These are phyloP conservation scores for Colletes latitarsis DNA, from an alignment of 1,140 invertebrate species.

Conservation along the genomic window DNA sequence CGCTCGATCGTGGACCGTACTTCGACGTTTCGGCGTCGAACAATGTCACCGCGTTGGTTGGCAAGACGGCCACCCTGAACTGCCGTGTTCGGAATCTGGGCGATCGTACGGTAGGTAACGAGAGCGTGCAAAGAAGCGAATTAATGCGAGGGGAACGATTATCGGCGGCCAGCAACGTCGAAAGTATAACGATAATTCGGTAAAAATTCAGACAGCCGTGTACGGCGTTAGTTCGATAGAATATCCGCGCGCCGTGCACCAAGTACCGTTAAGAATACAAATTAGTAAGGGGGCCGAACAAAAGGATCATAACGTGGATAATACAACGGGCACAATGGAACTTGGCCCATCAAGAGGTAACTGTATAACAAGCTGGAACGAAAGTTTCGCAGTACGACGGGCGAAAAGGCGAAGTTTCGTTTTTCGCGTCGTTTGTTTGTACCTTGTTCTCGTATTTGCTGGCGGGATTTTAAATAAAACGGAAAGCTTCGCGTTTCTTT, in stretches of 20 bases:
- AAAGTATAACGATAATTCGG: background rate
- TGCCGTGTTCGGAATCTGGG: conserved; percentile 90
- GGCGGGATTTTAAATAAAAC: conserved; percentile 39
- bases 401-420: conserved; percentile 16
- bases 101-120: conserved; percentile 86
- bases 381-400: conserved; percentile 5
- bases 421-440: conserved; percentile 16
- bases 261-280: conserved; percentile 13
- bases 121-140: background rate
- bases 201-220: background rate
- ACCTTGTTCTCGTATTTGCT: background rate
- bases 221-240: background rate
- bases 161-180: conserved; percentile 15
- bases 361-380: conserved; percentile 29
- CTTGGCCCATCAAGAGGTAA: conserved; percentile 44
- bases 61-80: conserved; percentile 89
- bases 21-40: conserved; percentile 88
- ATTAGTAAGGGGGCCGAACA: background rate
- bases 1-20: conserved; percentile 85
- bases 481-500: background rate
- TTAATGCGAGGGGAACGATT: background rate
- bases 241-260: background rate
- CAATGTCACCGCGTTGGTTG: conserved; percentile 90
- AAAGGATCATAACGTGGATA: background rate
- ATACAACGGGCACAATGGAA: conserved; percentile 28